Base-by-base conservation (phyloP, 2,888 invertebrate species). In the Dilophus febrilis region DNA sequence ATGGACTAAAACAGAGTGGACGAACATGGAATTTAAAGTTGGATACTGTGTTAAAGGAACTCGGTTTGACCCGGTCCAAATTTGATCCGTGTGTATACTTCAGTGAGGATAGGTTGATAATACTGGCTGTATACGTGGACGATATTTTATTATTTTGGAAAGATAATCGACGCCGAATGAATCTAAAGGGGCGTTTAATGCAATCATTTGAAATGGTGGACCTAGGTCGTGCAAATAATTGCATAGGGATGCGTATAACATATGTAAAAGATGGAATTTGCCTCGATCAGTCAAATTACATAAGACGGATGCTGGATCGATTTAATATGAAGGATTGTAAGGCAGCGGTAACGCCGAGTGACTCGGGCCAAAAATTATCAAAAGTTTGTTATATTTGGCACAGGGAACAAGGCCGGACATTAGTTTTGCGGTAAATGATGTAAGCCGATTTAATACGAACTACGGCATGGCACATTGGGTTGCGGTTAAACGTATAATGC, bases 351-450 rank as follows among this genome's bases (percentile, higher is more conserved):
- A 45, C 47, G 22, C 45, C 46, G 35, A 45, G 42, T 33, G 45
- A 45, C 35, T 10, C 29, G 12, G 44, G 43, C 31, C 44, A 46
- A 34, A 48, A 47, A 22, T 33, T 47, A 38, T 44, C 46, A 11
- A 8, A 30, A 12, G 46, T 40, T 36, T 47, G n/a, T 31, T 47
- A 8, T 50, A 46, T 37, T 22, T 44, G 27, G 46, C 40, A 4
- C 45, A 46, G 43, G 43, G 44, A 7, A 45, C 46, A 14, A 39
- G 46, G 10, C 47, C 46, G 3, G 48, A 48, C 37, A 48, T 47
- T 14, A 43, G 42, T 13, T 47, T 44, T 35, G 50, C 48, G 18
- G 46, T 49, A 1, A 49, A 46, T 41, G 28, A 45, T 36, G 41
- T 48, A 5, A 50, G 49, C 28, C 41, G 47, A 4, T 49, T 43